Evolutionary conservation across 2,797 vertebrate genomes (phyloP).

Genomic region (Ispidina picta): DNA sequence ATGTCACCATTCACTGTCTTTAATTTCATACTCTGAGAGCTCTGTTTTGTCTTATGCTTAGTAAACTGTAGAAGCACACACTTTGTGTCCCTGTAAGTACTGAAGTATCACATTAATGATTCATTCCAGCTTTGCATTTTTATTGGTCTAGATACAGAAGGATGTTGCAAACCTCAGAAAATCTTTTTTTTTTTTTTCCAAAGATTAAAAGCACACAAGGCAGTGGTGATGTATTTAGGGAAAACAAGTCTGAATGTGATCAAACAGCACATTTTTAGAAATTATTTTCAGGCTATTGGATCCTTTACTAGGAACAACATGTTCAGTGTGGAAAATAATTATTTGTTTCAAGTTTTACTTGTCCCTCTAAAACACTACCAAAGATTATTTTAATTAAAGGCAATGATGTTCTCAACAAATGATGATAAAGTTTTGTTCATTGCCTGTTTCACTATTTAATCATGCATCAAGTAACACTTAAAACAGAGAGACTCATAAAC

Average conservation of each 20-base stretch:
- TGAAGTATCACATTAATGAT: not conserved
- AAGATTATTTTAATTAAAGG: not conserved
- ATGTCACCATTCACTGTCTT: not conserved
- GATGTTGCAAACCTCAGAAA: not conserved
- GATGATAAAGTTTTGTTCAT: not conserved
- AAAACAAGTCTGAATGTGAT: not conserved
- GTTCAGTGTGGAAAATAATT: not conserved
- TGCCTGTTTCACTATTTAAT: not conserved
- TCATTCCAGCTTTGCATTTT: not conserved
- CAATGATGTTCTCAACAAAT: not conserved
- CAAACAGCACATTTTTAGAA: not conserved
- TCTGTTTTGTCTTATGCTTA: not conserved
- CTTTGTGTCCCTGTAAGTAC: not conserved
- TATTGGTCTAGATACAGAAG: not conserved
- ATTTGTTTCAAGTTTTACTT: not conserved
- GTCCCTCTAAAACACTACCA: not conserved
- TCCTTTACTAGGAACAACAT: not conserved
- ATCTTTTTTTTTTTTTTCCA: not conserved
- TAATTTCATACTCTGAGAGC: conserved; percentile 19
- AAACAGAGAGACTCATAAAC: not conserved
- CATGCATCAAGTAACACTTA: not conserved
- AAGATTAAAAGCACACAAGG: not conserved
- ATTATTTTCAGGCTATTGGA: not conserved
- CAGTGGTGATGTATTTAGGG: not conserved
- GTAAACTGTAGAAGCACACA: not conserved